Base-by-base conservation (phyloP, 2,888 invertebrate species). In the Perizoma flavofasciatum region DNA sequence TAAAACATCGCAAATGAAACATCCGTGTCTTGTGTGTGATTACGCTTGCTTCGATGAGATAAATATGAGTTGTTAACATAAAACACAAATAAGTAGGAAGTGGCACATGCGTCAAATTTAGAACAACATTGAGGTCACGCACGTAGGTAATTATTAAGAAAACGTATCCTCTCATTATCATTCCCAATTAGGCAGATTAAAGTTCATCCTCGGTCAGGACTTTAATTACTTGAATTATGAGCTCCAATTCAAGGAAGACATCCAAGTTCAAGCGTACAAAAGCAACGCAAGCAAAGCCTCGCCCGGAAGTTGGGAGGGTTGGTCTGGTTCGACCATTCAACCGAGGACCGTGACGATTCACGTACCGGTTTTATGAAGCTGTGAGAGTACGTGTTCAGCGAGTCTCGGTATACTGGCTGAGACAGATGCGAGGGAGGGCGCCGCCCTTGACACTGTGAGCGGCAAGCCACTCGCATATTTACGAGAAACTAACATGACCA, bases 391-490 rank as follows among this genome's bases (percentile, higher is more conserved):
- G 69, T 67, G 62, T 67, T 66, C 54, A 67, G 71, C 66, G 69
- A 78, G 55, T 78, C 81, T 70, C 63, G 66, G 68, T 75, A 75
- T 60, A 69, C 65, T 78, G 79, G 81, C 61, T 63, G 68, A 71
- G 69, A 62, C 62, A 63, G 70, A 66, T 68, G 69, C 71, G 65
- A 70, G 68, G 74, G 77, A 71, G 72, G 78, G 77, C 73, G 78
- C 72, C 79, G 86, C 75, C 87, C 88, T 89, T 89, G 89, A 85
- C 87, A 85, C 80, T 83, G 81, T 65, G 74, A 73, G 72, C 73
- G 75, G 73, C 73, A 77, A 76, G 67, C 70, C 72, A 67, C 72
- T 73, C 70, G 72, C 77, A 72, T 81, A 82, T 82, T 80, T 82
- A 83, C 67, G 65, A 66, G 67, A 64, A 67, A 67, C 81, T 72